These are phyloP conservation scores for Danio albolineatus DNA, from an alignment of 2,797 vertebrate species.

Conservation along the genomic window DNA sequence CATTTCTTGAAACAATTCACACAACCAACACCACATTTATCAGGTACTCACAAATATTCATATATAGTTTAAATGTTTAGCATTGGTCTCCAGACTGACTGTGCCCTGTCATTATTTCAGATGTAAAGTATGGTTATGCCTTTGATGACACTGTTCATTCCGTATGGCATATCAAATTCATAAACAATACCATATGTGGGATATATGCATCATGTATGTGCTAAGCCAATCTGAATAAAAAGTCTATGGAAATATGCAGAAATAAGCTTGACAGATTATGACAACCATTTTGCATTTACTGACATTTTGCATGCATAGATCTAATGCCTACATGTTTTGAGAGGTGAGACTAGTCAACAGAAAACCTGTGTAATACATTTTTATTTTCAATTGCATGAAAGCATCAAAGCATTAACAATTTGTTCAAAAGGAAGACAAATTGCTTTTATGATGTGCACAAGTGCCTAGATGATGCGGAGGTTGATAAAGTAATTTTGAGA, in stretches of 20 bases:
- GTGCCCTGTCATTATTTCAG: too few species aligned
- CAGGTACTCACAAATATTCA: too few species aligned
- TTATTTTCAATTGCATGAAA: not conserved
- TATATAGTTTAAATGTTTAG: too few species aligned
- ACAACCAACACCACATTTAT: too few species aligned
- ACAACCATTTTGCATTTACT: not conserved
- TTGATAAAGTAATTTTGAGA: not conserved
- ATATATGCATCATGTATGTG: too few species aligned
- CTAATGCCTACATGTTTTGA: not conserved
- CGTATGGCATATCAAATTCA: too few species aligned
- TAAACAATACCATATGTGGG: too few species aligned
- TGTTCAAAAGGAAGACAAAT: not conserved
- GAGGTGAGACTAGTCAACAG: not conserved
- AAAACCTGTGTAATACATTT: not conserved
- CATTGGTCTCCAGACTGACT: too few species aligned
- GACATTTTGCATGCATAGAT: not conserved
- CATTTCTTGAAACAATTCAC: too few species aligned
- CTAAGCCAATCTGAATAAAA: not conserved
- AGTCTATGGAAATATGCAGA: not conserved
- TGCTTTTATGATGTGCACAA: not conserved
- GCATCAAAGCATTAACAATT: not conserved
- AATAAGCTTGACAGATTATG: not conserved
- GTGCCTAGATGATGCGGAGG: not conserved
- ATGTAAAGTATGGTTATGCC: too few species aligned
- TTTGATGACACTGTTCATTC: too few species aligned